Conservation (phyloP, 2,888 invertebrate genomes). For the Seira ritae region DNA sequence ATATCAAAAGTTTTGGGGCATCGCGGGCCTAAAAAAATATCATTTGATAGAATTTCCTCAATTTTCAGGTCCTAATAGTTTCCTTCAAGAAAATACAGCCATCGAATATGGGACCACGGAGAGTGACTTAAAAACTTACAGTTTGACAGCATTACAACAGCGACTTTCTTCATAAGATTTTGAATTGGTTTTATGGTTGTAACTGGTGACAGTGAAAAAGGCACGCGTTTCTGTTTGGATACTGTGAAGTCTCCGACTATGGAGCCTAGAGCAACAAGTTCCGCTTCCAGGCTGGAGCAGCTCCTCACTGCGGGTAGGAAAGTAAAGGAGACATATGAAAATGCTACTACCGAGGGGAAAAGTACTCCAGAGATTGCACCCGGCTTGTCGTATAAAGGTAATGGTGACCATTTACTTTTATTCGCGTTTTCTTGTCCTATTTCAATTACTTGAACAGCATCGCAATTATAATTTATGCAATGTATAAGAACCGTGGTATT, state of each 20-base stretch:
- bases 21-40: no score
- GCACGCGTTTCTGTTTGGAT: no score
- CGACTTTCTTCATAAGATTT: no score
- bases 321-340: neutral
- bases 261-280: constrained; percentile 33
- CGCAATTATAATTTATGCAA: neutral
- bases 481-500: no score
- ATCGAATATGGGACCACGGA: no score
- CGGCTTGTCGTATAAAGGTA: neutral
- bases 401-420: neutral
- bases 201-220: neutral
- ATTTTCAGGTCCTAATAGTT: no score
- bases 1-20: no score
- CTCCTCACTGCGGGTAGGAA: constrained; percentile 36
- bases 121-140: no score
- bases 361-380: neutral
- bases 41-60: no score
- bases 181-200: no score
- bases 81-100: no score
- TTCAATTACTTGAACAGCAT: neutral
- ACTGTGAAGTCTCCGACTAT: neutral
- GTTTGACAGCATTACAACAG: no score
- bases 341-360: neutral
- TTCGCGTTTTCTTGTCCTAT: neutral
- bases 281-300: constrained; percentile 52